Base-by-base conservation (phyloP, 2,888 invertebrate genomes). In the Netelia inedita region DNA sequence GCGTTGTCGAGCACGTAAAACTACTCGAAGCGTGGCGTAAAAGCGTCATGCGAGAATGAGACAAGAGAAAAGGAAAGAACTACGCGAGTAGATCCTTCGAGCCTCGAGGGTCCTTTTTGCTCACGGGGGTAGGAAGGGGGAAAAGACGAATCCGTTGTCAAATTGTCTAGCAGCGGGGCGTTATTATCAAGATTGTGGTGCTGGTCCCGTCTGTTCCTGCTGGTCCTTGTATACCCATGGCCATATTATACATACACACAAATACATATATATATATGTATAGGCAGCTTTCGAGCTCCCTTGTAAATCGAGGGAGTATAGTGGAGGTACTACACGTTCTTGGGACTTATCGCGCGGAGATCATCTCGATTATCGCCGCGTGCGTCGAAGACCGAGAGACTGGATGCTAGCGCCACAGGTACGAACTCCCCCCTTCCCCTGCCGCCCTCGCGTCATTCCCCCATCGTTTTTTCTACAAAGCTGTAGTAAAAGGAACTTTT, bases 91-190 rank as follows among this genome's bases (percentile, higher is more conserved):
- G 53, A 46, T 43, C 16, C 23, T 53, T 69, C 23, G 66, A 59
- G 55, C 63, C 19, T 61, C 10, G 19, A 46, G 14, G 14, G 46
- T 46, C 3, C 46, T 46, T 46, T 46, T 46, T 46, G 2, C 50
- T 46, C 28, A 23, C 57, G 87, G 75, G 71, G 82, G 14, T 69
- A 10, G 53, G 79, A 79, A 84, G 71, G 65, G 82, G 68, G 76
- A 69, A 87, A 90, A 89, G 90, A 91, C 90, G 89, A 90, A 91
- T 90, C 89, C 90, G 91, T 91, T 91, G 91, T 91, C 90, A 90
- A 91, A 91, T 91, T 90, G 91, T 91, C 89, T 90, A 90, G 87
- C 91, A 91, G 91, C 90, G 88, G 91, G 91, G 88, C 84, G 87
- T 91, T 91, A 88, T 91, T 91, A 91, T 91, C 91, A 91, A 91